phyloP scores from a whole-genome alignment of 2,888 invertebrate species.

The Cephus runcator region DNA sequence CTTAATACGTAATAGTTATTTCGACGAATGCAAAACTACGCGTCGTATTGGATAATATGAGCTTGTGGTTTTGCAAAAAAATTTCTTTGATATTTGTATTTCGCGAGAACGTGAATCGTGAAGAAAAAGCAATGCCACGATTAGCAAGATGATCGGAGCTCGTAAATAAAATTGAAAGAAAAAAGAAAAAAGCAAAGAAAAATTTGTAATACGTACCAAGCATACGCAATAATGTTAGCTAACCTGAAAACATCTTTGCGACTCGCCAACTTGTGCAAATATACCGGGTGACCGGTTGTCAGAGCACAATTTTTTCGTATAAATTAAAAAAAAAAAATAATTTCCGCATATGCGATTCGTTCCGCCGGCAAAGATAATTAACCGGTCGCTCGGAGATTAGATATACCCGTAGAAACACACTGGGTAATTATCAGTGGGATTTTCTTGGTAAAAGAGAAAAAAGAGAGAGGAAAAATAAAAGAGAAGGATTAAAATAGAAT shows the following conservation, averaged over 20 bases:
- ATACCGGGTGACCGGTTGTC: not conserved
- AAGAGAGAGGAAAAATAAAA: not conserved
- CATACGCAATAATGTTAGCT: slow-evolving; percentile 12
- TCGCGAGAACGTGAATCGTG: not conserved
- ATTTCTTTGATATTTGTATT: not conserved
- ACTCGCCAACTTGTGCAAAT: not conserved
- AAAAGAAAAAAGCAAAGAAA: not conserved
- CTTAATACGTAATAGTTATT: not conserved
- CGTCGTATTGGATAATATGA: too few species aligned
- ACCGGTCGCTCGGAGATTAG: not conserved
- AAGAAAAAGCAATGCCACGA: not conserved
- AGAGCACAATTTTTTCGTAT: not conserved
- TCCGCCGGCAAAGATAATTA: not conserved
- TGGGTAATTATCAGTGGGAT: not conserved
- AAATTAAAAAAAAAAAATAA: not conserved
- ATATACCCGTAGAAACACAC: not conserved
- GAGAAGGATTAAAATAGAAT: not conserved
- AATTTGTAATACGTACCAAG: not conserved
- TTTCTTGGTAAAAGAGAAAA: not conserved
- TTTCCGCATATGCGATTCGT: not conserved
- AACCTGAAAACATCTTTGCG: not conserved
- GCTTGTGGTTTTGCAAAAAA: not conserved
- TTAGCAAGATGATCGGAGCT: not conserved
- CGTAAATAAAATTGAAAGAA: not conserved
- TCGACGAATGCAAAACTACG: not conserved